Evolutionary conservation across 2,113 vertebrate species (phyloP).

Genomic region (Vombatus ursinus): DNA sequence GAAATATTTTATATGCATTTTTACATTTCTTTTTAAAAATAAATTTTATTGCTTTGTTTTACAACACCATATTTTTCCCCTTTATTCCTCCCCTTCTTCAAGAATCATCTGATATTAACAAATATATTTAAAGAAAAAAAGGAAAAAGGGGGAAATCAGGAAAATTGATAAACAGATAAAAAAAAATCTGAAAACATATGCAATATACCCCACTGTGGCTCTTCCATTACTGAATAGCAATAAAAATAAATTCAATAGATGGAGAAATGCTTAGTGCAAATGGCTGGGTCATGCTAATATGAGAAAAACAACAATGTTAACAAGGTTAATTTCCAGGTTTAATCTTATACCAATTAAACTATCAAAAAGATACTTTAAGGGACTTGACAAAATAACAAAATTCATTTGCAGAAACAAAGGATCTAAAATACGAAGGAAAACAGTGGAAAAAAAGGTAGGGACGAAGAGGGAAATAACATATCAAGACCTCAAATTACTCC

Average conservation of each 20-base stretch:
- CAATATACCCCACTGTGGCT: background rate
- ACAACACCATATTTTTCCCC: background rate
- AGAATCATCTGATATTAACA: background rate
- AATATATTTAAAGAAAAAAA: background rate
- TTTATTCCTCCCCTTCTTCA: background rate
- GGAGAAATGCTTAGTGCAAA: background rate
- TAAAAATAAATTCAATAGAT: background rate
- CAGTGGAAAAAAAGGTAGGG: background rate
- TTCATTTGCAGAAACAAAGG: background rate
- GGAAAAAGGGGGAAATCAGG: background rate
- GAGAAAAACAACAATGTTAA: background rate
- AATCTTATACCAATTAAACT: background rate
- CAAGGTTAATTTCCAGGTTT: background rate
- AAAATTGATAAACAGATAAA: background rate
- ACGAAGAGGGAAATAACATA: background rate
- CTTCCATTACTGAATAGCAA: background rate
- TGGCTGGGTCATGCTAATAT: background rate
- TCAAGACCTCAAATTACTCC: background rate
- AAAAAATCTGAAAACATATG: background rate
- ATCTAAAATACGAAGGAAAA: background rate
- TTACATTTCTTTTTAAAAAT: background rate
- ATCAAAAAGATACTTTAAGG: background rate
- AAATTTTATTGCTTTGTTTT: background rate
- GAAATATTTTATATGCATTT: conserved; percentile 27
- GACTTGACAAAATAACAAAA: background rate